Base-by-base conservation (phyloP, 2,888 invertebrate genomes). In the Desoria tigrina region DNA sequence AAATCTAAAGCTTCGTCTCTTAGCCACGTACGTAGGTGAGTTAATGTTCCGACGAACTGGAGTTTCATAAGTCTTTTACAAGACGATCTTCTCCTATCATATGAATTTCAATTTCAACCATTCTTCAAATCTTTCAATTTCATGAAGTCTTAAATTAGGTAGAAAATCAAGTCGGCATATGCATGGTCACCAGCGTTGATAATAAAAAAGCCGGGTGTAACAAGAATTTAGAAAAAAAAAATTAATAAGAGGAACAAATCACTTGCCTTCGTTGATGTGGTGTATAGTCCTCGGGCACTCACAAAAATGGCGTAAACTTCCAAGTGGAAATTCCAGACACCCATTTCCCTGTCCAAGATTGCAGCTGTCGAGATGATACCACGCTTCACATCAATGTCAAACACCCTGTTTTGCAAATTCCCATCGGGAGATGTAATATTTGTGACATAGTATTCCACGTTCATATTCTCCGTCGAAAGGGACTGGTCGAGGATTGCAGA, bases 361-460 rank as follows among this genome's bases (percentile, higher is more conserved):
- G 87, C 88, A 18, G 92, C 90, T 18, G 93, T 93, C 51, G 91
- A 90, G 75, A 97, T 82, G 77, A 92, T 89, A 54, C 96, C 96
- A 78, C 90, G 84, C 75, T 90, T 89, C 24, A 90, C 86, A 82
- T 96, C 94, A 78, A 97, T 90, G 79, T 92, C 92, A 80, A 97
- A 97, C 77, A 93, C 84, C 78, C 92, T 86, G 82, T 93, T 92
- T 79, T 91, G 90, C 83, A 90, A 90, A 75, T 84, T 84, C 69
- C 88, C 88, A 74, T 81, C 82, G 79, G 86, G 86, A 65, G 77
- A 81, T 14, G 82, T 82, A 70, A 84, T 81, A 72, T 81, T 82
- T 77, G 92, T 92, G 80, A 95, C 89, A 82, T 92, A 94, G 83
- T 92, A 95, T 81, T 93, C 92, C 80, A 94, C 85, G 77, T 87